Conservation (phyloP, 2,113 vertebrate genomes). For the Crotalus horridus region DNA sequence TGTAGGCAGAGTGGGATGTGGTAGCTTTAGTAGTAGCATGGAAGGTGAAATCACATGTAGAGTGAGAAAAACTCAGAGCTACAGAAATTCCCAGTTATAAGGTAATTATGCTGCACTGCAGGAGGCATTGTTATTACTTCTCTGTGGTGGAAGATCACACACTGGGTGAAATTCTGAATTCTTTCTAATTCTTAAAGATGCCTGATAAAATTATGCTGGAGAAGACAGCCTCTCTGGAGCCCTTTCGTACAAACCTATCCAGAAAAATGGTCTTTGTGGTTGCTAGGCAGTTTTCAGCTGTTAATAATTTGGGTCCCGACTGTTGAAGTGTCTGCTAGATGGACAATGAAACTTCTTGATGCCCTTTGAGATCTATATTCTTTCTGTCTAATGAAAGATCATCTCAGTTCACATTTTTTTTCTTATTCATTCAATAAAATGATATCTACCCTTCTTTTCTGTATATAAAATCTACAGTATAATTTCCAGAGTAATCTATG, state of each 20-base stretch:
- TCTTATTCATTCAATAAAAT: neutral
- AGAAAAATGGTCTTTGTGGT: neutral
- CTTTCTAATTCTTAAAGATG: neutral
- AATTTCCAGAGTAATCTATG: neutral
- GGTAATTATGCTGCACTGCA: neutral
- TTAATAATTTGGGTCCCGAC: neutral
- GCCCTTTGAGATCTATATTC: neutral
- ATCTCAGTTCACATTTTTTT: neutral
- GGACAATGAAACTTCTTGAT: neutral
- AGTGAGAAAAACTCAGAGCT: neutral
- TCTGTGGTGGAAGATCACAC: neutral
- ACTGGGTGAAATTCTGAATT: neutral
- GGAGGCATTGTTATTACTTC: neutral
- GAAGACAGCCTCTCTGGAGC: neutral
- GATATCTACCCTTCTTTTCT: neutral
- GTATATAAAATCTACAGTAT: neutral
- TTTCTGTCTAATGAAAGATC: neutral
- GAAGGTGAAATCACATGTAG: neutral
- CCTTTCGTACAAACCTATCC: neutral
- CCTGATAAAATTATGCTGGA: neutral
- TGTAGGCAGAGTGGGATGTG: neutral
- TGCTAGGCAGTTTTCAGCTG: neutral
- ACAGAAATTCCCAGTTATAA: neutral
- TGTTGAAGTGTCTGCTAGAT: neutral
- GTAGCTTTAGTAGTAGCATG: neutral